Conservation (phyloP, 1,140 invertebrate species). For the Drosophila pallidifrons region DNA sequence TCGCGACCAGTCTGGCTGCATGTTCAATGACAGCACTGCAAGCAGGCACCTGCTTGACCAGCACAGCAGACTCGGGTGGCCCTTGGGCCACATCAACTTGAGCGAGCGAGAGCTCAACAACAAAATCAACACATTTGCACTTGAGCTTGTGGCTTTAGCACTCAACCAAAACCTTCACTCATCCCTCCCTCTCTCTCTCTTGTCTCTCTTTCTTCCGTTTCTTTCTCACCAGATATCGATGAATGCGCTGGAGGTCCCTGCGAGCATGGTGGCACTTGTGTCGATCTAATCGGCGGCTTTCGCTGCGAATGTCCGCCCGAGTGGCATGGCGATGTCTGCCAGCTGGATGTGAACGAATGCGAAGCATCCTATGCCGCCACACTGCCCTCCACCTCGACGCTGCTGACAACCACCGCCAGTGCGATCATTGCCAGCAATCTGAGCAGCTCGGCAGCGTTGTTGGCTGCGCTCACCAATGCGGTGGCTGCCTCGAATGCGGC, state of each 20-base stretch:
- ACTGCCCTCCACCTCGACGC: conserved; percentile 46
- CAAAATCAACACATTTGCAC: conserved; percentile 72
- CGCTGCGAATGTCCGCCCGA: conserved; percentile 91
- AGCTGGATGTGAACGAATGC: conserved; percentile 90
- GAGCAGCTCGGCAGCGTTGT: conserved; percentile 89
- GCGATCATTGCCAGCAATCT: conserved; percentile 71
- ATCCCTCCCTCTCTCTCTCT: neutral
- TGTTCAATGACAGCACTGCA: conserved; percentile 65
- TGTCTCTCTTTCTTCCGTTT: conserved; percentile 20
- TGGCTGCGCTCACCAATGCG: conserved; percentile 93
- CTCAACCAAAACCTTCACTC: conserved; percentile 52
- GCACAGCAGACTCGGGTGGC: neutral
- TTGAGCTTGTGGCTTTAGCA: conserved; percentile 49
- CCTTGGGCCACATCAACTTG: conserved; percentile 26
- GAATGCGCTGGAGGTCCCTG: conserved; percentile 94
- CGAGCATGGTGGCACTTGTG: conserved; percentile 94
- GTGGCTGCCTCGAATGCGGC: conserved; percentile 88
- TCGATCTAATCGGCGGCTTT: conserved; percentile 91
- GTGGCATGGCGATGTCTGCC: conserved; percentile 93
- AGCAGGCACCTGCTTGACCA: conserved; percentile 62
- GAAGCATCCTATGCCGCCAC: conserved; percentile 80
- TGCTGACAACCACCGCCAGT: conserved; percentile 85
- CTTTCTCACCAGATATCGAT: conserved; percentile 88
- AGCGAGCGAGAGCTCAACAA: conserved; percentile 48
- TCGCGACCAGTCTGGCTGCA: neutral